Percentiles rank a stretch among this genome's conserved stretches.
phyloP scores from a whole-genome alignment of 2,797 vertebrate genomes.

The Chaenodraco wilsoni region DNA sequence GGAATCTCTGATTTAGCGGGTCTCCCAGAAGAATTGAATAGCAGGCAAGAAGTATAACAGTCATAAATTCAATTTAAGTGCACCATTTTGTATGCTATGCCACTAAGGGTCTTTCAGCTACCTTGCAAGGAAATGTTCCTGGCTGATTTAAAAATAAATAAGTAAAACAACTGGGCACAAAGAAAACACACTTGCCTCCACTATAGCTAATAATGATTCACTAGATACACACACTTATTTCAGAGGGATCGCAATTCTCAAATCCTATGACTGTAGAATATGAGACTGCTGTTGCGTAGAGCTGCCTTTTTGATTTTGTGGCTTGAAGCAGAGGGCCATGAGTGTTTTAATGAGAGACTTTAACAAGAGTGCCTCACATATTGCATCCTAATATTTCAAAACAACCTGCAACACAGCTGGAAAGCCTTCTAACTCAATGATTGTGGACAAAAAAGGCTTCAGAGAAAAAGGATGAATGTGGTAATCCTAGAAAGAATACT shows the following conservation, averaged over 20 bases:
- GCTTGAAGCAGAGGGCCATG: conserved; percentile 26
- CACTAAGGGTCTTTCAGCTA: conserved; percentile 40
- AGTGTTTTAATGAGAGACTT: conserved; percentile 31
- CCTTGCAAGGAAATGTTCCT: conserved; percentile 58
- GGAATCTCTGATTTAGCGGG: conserved; percentile 51
- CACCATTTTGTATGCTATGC: conserved; percentile 44
- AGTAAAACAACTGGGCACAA: conserved; percentile 59
- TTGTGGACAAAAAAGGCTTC: not conserved
- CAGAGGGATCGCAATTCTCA: conserved; percentile 20
- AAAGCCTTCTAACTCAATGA: conserved; percentile 5
- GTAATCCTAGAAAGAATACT: not conserved
- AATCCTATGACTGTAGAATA: conserved; percentile 24
- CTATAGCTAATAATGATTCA: conserved; percentile 33
- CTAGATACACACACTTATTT: conserved; percentile 13
- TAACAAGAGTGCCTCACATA: conserved; percentile 15
- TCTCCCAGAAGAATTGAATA: conserved; percentile 61
- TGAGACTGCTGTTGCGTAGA: conserved; percentile 32
- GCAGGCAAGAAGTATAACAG: conserved; percentile 43
- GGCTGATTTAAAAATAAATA: conserved; percentile 50
- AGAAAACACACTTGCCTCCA: conserved; percentile 34
- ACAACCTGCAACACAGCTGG: conserved; percentile 22
- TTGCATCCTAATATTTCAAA: conserved; percentile 25
- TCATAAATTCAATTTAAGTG: conserved; percentile 66
- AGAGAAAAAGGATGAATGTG: conserved; percentile 1
- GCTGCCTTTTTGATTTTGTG: conserved; percentile 34